Evolutionary conservation across 2,888 invertebrate genomes (phyloP), one percentile per base, ranked within the genome.

Genomic region (Chymomyza fuscimana): DNA sequence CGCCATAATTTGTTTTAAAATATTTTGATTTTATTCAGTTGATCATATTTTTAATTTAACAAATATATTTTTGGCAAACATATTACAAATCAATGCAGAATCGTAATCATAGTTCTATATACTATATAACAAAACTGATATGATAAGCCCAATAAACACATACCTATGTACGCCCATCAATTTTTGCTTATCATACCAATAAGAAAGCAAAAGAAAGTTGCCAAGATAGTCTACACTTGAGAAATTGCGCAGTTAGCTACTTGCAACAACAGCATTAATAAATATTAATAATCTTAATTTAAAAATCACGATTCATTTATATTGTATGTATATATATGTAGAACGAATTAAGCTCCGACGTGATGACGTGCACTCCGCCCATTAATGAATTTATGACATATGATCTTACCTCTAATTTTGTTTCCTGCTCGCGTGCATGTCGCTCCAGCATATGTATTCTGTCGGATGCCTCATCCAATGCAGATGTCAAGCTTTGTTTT

Each of bases 401-500:
- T 74, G 59, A 65, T 72, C 72, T 82, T 73, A 91, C 91, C 84
- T 92, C 90, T 77, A 92, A 83, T 87, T 91, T 91, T 69, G 89
- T 89, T 89, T 97, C 97, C 92, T 97, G 96, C 92, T 97, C 97
- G 79, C 95, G 94, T 62, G 95, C 93, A 90, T 96, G 95, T 82
- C 96, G 94, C 91, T 98, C 98, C 82, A 98, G 93, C 83, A 96
- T 94, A 82, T 96, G 92, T 85, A 98, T 97, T 89, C 97, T 94
- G 92, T 98, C 97, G 67, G 96, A 96, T 52, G 97, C 96, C 91
- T 98, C 98, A 77, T 98, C 98, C 69, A 98, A 93, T 72, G 96
- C 96, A 64, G 95, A 94, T 64, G 94, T 93, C 65, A 98, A 93
- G 74, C 94, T 94, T 74, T 97, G 96, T 80, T 97, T 94, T 91